Evolutionary conservation across 2,888 invertebrate genomes (phyloP).

Genomic region (Euphydryas editha): DNA sequence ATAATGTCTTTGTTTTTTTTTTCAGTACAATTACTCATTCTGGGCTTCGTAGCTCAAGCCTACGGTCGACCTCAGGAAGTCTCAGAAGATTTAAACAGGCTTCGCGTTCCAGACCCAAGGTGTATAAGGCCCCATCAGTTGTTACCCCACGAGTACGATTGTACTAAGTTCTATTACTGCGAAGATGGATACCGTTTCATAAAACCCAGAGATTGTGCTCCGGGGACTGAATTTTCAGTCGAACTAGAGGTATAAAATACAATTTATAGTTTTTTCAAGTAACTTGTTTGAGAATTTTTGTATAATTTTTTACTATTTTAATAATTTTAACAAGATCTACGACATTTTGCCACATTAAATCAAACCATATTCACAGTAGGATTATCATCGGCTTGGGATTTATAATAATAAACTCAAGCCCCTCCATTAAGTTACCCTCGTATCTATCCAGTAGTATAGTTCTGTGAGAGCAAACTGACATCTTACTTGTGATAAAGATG

Average conservation of each 20-base stretch:
- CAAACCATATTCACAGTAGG: too few species aligned
- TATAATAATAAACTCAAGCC: too few species aligned
- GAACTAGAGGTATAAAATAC: slow-evolving; percentile 10
- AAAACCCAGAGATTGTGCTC: slow-evolving; percentile 51
- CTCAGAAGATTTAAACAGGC: neutral
- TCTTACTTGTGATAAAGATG: too few species aligned
- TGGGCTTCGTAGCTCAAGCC: slow-evolving; percentile 46
- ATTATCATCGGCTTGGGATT: too few species aligned
- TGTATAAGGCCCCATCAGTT: slow-evolving; percentile 61
- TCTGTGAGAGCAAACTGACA: too few species aligned
- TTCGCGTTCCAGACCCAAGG: slow-evolving; percentile 82
- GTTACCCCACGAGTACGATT: slow-evolving; percentile 66
- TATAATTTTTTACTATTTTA: too few species aligned
- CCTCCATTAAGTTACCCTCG: too few species aligned
- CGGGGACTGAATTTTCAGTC: slow-evolving; percentile 61
- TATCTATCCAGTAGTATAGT: too few species aligned
- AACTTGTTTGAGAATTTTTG: neutral
- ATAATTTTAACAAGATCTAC: too few species aligned
- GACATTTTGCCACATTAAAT: too few species aligned
- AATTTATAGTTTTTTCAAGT: neutral
- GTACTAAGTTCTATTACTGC: slow-evolving; percentile 72
- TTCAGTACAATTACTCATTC: neutral
- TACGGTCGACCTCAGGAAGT: slow-evolving; percentile 45
- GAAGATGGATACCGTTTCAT: slow-evolving; percentile 58
- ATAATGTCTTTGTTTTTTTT: neutral